Base-by-base conservation (phyloP, 2,888 invertebrate genomes). In the Rhingia rostrata region DNA sequence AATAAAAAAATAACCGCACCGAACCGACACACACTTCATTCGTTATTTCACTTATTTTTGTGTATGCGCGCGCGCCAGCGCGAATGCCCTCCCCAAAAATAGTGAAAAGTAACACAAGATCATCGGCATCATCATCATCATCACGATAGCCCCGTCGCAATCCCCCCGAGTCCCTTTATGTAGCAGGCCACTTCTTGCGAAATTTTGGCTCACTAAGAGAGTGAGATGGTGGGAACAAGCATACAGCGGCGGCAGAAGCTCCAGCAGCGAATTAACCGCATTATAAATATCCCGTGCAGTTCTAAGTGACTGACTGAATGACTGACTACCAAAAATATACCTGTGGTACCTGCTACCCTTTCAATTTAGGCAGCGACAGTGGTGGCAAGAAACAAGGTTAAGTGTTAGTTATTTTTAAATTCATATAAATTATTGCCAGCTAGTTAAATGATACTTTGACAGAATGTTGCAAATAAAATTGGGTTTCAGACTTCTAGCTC, bases 301-400 rank as follows among this genome's bases (percentile, higher is more conserved):
- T 37, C 56, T 81, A 75, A 81, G 75, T 81, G 82, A 77, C 82
- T 81, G 81, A 75, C 81, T 75, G 81, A 69, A 75, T 81, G 81
- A 81, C 75, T 81, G 81, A 81, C 81, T 81, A 75, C 75, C 81
- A 70, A 79, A 73, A 63, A 49, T 66, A 56, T 53, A n/a, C 39
- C 77, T 37, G 7, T 43, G 14, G 39, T 49, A 45, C 43, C 43
- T 43, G 10, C 33, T 43, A 43, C n/a, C 14, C 49, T 33, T 64
- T 58, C 7, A 35, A 47, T 60, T 63, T 63, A 33, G 14, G 6
- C 10, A 43, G 10, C 22, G 6, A 81, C 69, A 75, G 80, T 69
- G n/a, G 67, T 1, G 69, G 4, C 47, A 3, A 10, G 60, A 67
- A 60, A 5, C n/a, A 45, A 2, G n/a, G 12, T 4, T 4, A n/a